Evolutionary conservation across 2,113 vertebrate species (phyloP).

Genomic region (Elgaria multicarinata): DNA sequence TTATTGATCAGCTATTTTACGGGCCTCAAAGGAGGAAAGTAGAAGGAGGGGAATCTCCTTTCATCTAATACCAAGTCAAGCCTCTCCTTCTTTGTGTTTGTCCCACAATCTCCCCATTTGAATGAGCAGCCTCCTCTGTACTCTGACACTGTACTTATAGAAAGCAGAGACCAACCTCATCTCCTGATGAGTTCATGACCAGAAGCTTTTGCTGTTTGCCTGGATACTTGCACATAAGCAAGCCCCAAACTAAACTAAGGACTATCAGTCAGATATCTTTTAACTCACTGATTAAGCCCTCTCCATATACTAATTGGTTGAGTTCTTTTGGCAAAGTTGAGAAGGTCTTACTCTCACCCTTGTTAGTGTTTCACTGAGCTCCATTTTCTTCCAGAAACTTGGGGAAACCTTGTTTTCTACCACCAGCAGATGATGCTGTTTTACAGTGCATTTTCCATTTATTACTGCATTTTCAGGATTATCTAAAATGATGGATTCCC

Average conservation of each 20-base stretch:
- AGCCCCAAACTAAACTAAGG: fast-evolving
- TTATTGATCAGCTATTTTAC: not conserved
- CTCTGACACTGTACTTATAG: not conserved
- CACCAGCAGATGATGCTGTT: no score
- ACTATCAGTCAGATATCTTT: not conserved
- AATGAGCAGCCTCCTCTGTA: not conserved
- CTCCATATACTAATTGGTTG: not conserved
- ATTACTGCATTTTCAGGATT: no score
- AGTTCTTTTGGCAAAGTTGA: not conserved
- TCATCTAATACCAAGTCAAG: not conserved
- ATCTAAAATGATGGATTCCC: no score
- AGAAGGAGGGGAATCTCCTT: not conserved
- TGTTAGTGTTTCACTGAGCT: not conserved
- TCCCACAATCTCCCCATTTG: not conserved
- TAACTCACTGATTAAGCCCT: not conserved
- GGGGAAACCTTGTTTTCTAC: no score
- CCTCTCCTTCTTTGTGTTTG: not conserved
- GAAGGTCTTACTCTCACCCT: fast-evolving
- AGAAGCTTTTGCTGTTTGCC: not conserved
- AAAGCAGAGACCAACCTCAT: not conserved
- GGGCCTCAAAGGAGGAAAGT: not conserved
- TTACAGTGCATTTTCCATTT: no score
- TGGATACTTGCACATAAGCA: not conserved
- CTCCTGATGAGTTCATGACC: not conserved
- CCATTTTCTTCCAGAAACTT: not conserved